Evolutionary conservation across 2,888 invertebrate genomes (phyloP).

Genomic region (Acronicta leporina): DNA sequence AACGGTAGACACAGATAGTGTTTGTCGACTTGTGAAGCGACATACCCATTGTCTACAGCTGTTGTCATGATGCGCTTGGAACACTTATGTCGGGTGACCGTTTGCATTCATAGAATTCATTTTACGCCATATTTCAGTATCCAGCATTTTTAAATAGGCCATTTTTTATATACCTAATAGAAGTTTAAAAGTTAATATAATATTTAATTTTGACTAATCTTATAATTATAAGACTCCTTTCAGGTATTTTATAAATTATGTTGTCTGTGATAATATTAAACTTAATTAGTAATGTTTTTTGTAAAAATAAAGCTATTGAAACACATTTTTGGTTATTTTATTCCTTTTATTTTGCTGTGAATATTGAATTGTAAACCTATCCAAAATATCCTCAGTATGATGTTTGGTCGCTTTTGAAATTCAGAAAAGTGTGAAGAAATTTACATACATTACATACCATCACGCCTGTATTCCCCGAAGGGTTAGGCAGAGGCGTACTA

Average conservation of each 20-base stretch:
- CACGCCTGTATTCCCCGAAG: too few relatives aligned
- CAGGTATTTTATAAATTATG: constrained; percentile 71
- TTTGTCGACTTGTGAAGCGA: neutral
- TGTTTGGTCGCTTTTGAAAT: constrained; percentile 33
- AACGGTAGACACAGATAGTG: too few relatives aligned
- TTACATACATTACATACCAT: too few relatives aligned
- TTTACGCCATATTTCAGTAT: constrained; percentile 31
- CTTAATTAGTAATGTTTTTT: constrained; percentile 66
- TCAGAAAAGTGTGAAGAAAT: too few relatives aligned
- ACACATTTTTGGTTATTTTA: constrained; percentile 68
- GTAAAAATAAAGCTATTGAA: constrained; percentile 65
- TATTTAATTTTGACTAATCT: constrained; percentile 31
- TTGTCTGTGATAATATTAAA: constrained; percentile 82
- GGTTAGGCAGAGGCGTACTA: too few relatives aligned
- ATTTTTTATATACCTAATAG: constrained; percentile 20
- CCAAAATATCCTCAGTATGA: constrained; percentile 18
- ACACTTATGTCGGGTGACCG: neutral
- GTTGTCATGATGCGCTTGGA: neutral
- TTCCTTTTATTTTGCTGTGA: constrained; percentile 65
- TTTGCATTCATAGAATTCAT: constrained; percentile 11
- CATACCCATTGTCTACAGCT: neutral
- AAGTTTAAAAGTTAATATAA: constrained; percentile 37
- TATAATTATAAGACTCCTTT: constrained; percentile 56
- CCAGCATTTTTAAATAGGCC: constrained; percentile 37
- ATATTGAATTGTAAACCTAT: neutral